Conservation (phyloP, 2,113 vertebrate genomes). For the Calonectris borealis region DNA sequence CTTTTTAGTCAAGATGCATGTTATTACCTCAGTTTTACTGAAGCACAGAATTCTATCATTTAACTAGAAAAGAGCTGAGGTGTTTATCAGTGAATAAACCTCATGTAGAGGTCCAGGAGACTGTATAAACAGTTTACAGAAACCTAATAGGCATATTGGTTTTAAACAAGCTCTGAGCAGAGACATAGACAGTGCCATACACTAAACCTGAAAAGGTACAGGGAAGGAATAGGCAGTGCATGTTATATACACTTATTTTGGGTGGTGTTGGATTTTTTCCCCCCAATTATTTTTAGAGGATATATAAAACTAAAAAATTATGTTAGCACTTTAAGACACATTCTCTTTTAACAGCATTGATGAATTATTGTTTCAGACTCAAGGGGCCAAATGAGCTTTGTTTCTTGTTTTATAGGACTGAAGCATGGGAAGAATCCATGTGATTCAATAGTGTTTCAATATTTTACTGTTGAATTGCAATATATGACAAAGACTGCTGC, state of each 20-base stretch:
- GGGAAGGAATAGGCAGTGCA: background rate
- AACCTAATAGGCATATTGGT: background rate
- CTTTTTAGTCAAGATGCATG: background rate
- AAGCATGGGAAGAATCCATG: background rate
- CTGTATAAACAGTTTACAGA: background rate
- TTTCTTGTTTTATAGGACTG: background rate
- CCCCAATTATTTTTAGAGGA: background rate
- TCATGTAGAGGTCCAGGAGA: background rate
- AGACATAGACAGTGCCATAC: background rate
- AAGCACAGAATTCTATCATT: background rate
- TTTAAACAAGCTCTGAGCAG: background rate
- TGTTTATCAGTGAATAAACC: background rate
- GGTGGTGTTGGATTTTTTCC: rapidly evolving
- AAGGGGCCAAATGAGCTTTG: background rate
- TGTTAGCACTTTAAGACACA: background rate
- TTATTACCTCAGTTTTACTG: background rate
- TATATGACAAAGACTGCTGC: background rate
- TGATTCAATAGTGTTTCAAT: background rate
- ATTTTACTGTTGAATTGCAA: slow-evolving; percentile 13
- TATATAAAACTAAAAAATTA: background rate
- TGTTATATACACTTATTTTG: background rate
- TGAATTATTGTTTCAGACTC: background rate
- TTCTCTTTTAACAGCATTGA: background rate
- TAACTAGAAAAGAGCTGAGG: background rate
- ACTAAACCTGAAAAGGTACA: background rate